These are phyloP conservation scores for Urocitellus parryii DNA, from an alignment of 2,113 vertebrate species.

Conservation along the genomic window DNA sequence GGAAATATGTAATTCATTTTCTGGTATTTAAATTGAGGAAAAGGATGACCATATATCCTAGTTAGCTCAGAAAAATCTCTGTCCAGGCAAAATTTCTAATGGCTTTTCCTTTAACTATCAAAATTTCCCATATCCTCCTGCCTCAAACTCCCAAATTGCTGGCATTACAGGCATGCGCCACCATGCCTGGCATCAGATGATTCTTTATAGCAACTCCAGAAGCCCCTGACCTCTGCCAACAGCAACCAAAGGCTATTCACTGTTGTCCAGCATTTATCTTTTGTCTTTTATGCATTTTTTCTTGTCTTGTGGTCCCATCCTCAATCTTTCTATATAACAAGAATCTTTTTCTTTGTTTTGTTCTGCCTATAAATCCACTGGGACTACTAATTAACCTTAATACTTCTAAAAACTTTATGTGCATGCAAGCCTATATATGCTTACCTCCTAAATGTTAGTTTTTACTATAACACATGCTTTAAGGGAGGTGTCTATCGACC, in stretches of 20 bases:
- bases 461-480: not conserved
- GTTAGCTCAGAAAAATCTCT: not conserved
- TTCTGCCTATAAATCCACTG: slow-evolving; percentile 3
- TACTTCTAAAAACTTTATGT: not conserved
- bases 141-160: not conserved
- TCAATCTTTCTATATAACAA: slow-evolving; percentile 29
- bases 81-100: not conserved
- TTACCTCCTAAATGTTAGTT: not conserved
- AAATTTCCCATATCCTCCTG: not conserved
- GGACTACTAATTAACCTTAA: not conserved
- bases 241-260: not conserved
- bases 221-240: not conserved
- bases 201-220: not conserved
- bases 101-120: not conserved
- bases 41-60: not conserved
- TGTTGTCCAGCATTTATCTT: not conserved
- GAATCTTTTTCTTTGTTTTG: slow-evolving; percentile 8
- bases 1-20: not conserved
- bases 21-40: not conserved
- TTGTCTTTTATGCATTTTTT: not conserved
- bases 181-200: not conserved
- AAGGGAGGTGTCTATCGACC: not conserved
- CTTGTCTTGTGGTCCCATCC: not conserved
- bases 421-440: not conserved
- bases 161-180: not conserved